Base-by-base conservation (phyloP, 1,140 invertebrate species). In the Phenacoccus solenopsis region DNA sequence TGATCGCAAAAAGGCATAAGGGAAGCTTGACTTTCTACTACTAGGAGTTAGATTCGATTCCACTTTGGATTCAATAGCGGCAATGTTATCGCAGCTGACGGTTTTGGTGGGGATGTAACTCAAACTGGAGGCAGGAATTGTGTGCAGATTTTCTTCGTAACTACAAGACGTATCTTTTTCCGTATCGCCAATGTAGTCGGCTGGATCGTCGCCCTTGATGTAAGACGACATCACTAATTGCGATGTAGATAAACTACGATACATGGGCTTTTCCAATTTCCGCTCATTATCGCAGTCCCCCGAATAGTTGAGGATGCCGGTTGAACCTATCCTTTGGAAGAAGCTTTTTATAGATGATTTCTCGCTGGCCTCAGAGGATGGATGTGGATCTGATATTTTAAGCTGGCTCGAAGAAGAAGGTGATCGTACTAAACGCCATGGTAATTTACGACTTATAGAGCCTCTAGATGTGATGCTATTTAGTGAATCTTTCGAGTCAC, bases 1-100 rank as follows among this genome's bases (percentile, higher is more conserved):
- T 0, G 88, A 90, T 70, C 88, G 80, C 12, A 91, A 78, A 77
- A 90, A 90, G 0, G 88, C 88, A 74, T 91, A 90, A 0, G 89
- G 88, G 75, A 91, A 91, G 73, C 84, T 87, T 0, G 84, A 82
- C 71, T 85, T 86, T 72, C 35, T 76, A 70, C 24, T 75, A 67
- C 27, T 70, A 59, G 69, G 75, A 56, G 72, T 72, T 57, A 72
- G 71, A 5, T 73, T 56, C 25, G 72, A 76, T 74, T 79, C 76
- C 12, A 25, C 59, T 64, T 64, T 64, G 12, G 59, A 64, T 3
- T 78, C 78, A 73, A 84, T 73, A 72, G 80, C 81, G 7, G 82
- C 80, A 73, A 86, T 84, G 76, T 85, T 86, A 73, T 86, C 84
- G 76, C 84, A 86, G 78, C 84, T 85, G 68, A 84, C 75, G n/a